phyloP scores from a whole-genome alignment of 2,797 vertebrate genomes.

The Sebastes matsubarae region DNA sequence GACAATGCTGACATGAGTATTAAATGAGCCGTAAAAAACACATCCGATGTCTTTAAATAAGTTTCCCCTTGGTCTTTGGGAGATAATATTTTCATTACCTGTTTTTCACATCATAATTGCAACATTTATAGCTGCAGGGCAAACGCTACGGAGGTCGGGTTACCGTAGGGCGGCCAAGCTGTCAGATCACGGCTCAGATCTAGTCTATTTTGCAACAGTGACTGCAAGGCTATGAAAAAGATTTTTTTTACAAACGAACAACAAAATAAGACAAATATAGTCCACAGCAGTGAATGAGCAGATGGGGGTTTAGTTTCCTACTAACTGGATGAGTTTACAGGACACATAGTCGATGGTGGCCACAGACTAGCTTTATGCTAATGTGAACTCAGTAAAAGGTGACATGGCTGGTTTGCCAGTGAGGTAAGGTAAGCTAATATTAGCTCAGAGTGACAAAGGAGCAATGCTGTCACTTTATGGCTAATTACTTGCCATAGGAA shows the following conservation, averaged over 20 bases:
- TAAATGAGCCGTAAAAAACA: constrained; percentile 61
- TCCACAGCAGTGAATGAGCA: neutral
- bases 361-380: constrained; percentile 3
- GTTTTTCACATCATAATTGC: constrained; percentile 49
- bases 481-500: constrained; percentile 48
- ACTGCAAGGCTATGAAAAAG: neutral
- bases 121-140: constrained; percentile 49
- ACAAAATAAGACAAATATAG: neutral
- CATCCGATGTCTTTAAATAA: constrained; percentile 55
- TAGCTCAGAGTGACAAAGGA: constrained; percentile 63
- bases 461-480: constrained; percentile 52
- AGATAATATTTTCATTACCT: constrained; percentile 51
- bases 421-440: constrained; percentile 75
- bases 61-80: constrained; percentile 37
- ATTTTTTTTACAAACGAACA: neutral
- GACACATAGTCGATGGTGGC: neutral
- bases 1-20: constrained; percentile 54
- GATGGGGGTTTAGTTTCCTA: neutral
- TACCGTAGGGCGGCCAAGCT: constrained; percentile 12
- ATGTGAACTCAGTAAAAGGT: constrained; percentile 31
- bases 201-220: neutral
- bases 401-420: constrained; percentile 42
- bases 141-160: constrained; percentile 8
- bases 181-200: constrained; percentile 1
- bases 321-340: neutral